Base-by-base conservation (phyloP, 2,113 vertebrate genomes). In the Acrocephalus arundinaceus region DNA sequence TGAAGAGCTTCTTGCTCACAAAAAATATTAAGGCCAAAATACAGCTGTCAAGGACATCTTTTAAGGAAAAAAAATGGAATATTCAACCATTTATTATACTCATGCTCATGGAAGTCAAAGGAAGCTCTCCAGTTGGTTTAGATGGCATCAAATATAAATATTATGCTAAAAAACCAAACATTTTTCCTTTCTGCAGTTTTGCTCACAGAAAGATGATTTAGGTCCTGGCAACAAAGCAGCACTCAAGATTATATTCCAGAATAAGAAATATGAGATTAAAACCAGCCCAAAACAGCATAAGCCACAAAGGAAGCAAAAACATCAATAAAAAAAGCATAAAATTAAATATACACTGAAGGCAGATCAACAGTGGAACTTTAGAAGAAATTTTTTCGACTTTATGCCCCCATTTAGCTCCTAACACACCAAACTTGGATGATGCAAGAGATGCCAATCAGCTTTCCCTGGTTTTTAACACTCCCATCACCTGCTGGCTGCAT, bases 81-180 rank as follows among this genome's bases (percentile, higher is more conserved):
- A 62, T 28, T 30, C 68, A 54, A 79, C 31, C 6, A 18, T 71
- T 85, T 43, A 59, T 7, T 59, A 7, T 6, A 27, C 6, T 30
- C 48, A 45, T 23, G 33, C 12, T 52, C 24, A 15, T 5, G 6
- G 33, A 57, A 80, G 19, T 20, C 54, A 73, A 85, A 11, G 30
- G 11, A 78, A 80, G 21, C 24, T 31, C 45, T 78, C 46, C 22
- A 17, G 10, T 1, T 13, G 5, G 45, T 46, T 79, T 21, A 41
- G 17, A 9, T 28, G 27, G 5, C 46, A 85, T 52, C 8, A 52
- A 28, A 6, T 4, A 70, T 1, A 80, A 75, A 68, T 6, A 27
- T 9, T 8, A 18, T 4, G 12, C 18, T 45, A 27, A 35, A 30
- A 70, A 43, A 4, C 2, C 20, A 52, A 68, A 22, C 0, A 1